These are phyloP conservation scores for Drosophila kanapiae DNA, from an alignment of 1,140 invertebrate species.

Conservation along the genomic window DNA sequence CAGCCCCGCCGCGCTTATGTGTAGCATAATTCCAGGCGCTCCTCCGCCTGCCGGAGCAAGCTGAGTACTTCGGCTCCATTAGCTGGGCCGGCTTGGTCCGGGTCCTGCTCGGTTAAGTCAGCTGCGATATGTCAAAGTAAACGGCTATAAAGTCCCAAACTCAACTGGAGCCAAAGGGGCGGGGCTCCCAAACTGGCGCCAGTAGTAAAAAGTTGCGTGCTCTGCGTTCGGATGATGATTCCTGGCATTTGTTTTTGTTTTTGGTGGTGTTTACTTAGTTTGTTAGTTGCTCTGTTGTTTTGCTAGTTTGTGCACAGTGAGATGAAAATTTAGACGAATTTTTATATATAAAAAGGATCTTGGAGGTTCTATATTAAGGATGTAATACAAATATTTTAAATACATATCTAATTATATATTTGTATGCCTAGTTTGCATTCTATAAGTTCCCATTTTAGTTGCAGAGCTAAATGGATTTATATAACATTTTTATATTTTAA, in stretches of 20 bases:
- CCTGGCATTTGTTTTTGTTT: slow-evolving; percentile 34
- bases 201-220: slow-evolving; percentile 55
- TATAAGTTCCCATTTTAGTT: too few relatives aligned
- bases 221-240: slow-evolving; percentile 55
- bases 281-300: slow-evolving; percentile 32
- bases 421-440: too few relatives aligned
- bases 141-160: slow-evolving; percentile 59
- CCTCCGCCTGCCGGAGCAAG: slow-evolving; percentile 1
- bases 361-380: background rate
- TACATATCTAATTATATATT: too few relatives aligned
- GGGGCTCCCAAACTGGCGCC: slow-evolving; percentile 42
- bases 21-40: slow-evolving; percentile 69
- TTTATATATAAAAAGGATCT: background rate
- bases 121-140: slow-evolving; percentile 63
- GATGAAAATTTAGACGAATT: background rate
- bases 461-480: too few relatives aligned
- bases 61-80: slow-evolving; percentile 63
- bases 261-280: slow-evolving; percentile 49
- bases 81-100: slow-evolving; percentile 22
- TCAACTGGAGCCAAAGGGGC: background rate
- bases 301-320: slow-evolving; percentile 16
- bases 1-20: slow-evolving; percentile 41
- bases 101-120: slow-evolving; percentile 33
- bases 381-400: background rate
- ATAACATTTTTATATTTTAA: too few relatives aligned